phyloP scores from a whole-genome alignment of 2,888 invertebrate genomes.

The Coenonympha glycerion region DNA sequence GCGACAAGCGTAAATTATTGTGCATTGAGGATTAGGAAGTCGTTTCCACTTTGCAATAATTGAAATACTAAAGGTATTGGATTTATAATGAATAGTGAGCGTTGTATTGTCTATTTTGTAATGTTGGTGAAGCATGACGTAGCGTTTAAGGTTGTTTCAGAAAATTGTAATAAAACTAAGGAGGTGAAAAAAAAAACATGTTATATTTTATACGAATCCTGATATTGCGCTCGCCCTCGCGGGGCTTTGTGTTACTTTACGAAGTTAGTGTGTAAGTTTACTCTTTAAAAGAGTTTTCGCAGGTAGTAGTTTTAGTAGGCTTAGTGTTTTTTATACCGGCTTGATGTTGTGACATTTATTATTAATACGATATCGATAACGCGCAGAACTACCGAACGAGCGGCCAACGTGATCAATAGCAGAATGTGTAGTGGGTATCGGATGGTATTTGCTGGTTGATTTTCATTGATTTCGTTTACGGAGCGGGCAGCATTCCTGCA shows the following conservation, averaged over 20 bases:
- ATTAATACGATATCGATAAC: constrained; percentile 63
- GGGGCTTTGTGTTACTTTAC: constrained; percentile 66
- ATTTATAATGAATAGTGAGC: constrained; percentile 67
- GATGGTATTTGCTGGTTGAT: constrained; percentile 30
- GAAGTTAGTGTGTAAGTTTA: constrained; percentile 68
- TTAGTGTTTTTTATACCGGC: constrained; percentile 77
- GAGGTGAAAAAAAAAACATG: constrained; percentile 61
- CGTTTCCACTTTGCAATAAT: constrained; percentile 66
- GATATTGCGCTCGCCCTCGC: constrained; percentile 48
- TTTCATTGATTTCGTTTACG: constrained; percentile 48
- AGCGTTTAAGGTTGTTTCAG: constrained; percentile 70
- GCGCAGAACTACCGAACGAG: constrained; percentile 58
- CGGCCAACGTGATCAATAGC: constrained; percentile 65
- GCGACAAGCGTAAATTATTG: constrained; percentile 42
- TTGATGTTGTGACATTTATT: constrained; percentile 76
- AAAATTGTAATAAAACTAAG: constrained; percentile 72
- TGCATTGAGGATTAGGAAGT: constrained; percentile 46
- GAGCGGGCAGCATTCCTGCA: constrained; percentile 53
- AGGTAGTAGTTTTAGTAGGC: constrained; percentile 75
- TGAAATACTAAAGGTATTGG: constrained; percentile 58
- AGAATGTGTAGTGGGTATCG: constrained; percentile 70
- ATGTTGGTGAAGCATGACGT: constrained; percentile 61
- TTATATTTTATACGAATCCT: constrained; percentile 71
- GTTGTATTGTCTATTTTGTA: constrained; percentile 71
- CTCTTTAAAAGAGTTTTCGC: constrained; percentile 76